Conservation (phyloP, 2,113 vertebrate genomes). For the Microtus ochrogaster region DNA sequence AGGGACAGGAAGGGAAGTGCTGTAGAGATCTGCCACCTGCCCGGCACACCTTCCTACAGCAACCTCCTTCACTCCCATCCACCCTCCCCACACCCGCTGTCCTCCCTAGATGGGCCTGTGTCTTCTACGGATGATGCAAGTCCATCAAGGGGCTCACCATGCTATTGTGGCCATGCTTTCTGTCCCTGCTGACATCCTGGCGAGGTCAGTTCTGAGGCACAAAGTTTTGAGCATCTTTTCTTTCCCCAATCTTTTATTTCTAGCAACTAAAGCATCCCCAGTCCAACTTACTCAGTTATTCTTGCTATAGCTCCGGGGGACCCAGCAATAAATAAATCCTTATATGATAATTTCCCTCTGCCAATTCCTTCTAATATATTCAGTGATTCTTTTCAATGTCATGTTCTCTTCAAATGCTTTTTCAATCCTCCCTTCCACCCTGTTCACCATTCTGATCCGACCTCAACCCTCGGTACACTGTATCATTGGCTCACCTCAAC, state of each 20-base stretch:
- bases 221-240: background rate
- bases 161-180: background rate
- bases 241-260: background rate
- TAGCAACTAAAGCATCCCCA: background rate
- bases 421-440: slow-evolving; percentile 13
- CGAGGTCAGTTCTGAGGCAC: background rate
- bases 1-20: background rate
- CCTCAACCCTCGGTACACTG: background rate
- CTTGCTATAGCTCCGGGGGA: background rate
- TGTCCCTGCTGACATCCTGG: background rate
- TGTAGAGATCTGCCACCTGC: background rate
- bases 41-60: background rate
- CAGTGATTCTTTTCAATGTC: background rate
- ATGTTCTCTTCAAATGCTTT: background rate
- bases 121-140: background rate
- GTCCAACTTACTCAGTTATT: background rate
- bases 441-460: background rate
- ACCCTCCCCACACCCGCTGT: background rate
- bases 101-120: background rate
- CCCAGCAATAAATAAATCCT: background rate
- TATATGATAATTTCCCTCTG: background rate
- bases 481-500: no score
- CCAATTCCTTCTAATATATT: background rate
- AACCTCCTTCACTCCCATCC: background rate
- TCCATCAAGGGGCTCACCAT: background rate